Evolutionary conservation across 2,888 invertebrate genomes (phyloP), one percentile per base, ranked within the genome.

Genomic region (Margaritifera margaritifera): DNA sequence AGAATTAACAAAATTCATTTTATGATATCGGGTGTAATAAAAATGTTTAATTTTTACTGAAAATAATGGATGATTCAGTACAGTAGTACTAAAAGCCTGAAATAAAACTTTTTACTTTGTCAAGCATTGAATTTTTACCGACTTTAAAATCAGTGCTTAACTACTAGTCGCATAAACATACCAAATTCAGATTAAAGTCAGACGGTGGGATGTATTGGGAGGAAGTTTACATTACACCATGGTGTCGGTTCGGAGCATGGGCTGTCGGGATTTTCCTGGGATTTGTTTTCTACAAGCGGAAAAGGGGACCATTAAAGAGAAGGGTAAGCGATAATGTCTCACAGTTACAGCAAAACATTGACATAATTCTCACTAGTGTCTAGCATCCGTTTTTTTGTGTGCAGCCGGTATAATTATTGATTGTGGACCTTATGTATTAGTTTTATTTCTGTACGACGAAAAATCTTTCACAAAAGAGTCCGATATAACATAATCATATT

Each of bases 241-340:
- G 90, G 86, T 86, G 88, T 63, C 83, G 91, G 42, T 88, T 90
- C 53, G 86, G 87, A 15, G 89, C 90, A 8, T 91, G 90, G 79
- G 85, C 89, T 24, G 80, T 91, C 27, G 91, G 91, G n/a, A 77
- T 85, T 55, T 53, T 90, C 8, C 80, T 90, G 6, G 91, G 90
- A 6, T 88, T 88, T 64, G 55, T 89, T 22, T 74, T 91, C 51
- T 83, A 82, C 75, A 82, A 78, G 64, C 64, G 79, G 20, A 74
- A 68, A n/a, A 68, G 66, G 52, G 73, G 71, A 56, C 71, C 70
- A 60, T 6, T 74, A 11, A 8, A 42, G 4, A 68, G 69, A 59
- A 72, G 64, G 63, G 78, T 77, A 69, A 62, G 55, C 56, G 55
- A 15, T 24, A 61, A 63, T 20, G 20, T n/a, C 6, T 0, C 24